Percentiles rank a stretch among this genome's conserved stretches.
These are phyloP conservation scores for Temnothorax ravouxi DNA, from an alignment of 2,888 invertebrate genomes.

Conservation along the genomic window DNA sequence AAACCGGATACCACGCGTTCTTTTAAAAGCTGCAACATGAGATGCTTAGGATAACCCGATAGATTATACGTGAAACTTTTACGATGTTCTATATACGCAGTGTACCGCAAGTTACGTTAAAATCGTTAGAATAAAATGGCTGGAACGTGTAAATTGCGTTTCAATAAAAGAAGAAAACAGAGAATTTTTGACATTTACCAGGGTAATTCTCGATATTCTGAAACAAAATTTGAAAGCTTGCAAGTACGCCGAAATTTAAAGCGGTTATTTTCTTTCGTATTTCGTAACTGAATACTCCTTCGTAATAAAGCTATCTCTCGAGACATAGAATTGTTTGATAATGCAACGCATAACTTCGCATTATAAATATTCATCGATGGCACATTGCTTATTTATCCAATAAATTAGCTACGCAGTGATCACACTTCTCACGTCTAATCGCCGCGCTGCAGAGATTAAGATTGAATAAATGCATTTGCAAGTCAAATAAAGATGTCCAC, in stretches of 20 bases:
- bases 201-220: background rate
- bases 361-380: constrained; percentile 58
- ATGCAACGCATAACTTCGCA: constrained; percentile 10
- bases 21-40: background rate
- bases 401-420: constrained; percentile 60
- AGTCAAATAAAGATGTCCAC: constrained; percentile 67
- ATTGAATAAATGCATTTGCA: constrained; percentile 67
- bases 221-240: background rate
- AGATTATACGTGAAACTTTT: constrained; percentile 7
- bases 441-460: constrained; percentile 55
- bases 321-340: background rate
- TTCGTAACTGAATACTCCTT: background rate
- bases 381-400: constrained; percentile 58
- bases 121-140: background rate
- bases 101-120: background rate
- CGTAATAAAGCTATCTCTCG: constrained; percentile 15
- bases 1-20: background rate
- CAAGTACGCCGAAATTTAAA: background rate
- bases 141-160: background rate
- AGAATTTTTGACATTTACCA: background rate
- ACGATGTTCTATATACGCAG: too few relatives aligned
- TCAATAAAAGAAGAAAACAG: background rate
- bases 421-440: constrained; percentile 64
- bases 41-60: constrained; percentile 3
- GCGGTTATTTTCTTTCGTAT: background rate